These are phyloP conservation scores for Dryobota labecula DNA, from an alignment of 2,888 invertebrate species.

Conservation along the genomic window DNA sequence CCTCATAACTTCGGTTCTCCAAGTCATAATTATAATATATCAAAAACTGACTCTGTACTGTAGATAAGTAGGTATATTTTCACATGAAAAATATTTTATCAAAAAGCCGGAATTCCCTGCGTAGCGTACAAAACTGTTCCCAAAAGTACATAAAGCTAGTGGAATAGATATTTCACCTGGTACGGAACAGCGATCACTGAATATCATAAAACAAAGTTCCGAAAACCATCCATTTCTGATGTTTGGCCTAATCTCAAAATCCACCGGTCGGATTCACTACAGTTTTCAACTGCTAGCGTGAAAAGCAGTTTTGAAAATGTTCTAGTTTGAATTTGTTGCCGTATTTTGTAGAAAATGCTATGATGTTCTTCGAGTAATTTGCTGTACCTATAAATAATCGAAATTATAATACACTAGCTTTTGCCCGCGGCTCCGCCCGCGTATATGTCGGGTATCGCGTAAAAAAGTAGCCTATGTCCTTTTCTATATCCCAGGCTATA, in stretches of 20 bases:
- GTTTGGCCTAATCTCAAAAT: constrained; percentile 41
- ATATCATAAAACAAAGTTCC: constrained; percentile 52
- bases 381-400: too few relatives aligned
- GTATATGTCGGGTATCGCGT: too few relatives aligned
- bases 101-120: background rate
- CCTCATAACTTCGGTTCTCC: background rate
- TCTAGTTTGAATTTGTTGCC: constrained; percentile 1
- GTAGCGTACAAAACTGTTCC: constrained; percentile 12
- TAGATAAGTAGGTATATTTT: background rate
- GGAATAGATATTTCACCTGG: constrained; percentile 42
- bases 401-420: too few relatives aligned
- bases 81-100: background rate
- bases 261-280: constrained; percentile 2
- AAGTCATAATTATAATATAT: background rate
- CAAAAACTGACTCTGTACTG: background rate
- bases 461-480: too few relatives aligned
- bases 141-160: constrained; percentile 12
- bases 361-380: background rate
- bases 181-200: constrained; percentile 35
- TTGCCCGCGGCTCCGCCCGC: too few relatives aligned
- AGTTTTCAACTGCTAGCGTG: constrained; percentile 20
- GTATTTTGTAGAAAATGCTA: constrained; percentile 1
- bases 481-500: too few relatives aligned
- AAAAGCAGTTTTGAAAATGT: constrained; percentile 9
- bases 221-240: constrained; percentile 35